A percentile compares a stretch with the other conserved stretches of the same genome.
Evolutionary conservation across 2,797 vertebrate genomes (phyloP).

Genomic region (Pangasius larnaudii): DNA sequence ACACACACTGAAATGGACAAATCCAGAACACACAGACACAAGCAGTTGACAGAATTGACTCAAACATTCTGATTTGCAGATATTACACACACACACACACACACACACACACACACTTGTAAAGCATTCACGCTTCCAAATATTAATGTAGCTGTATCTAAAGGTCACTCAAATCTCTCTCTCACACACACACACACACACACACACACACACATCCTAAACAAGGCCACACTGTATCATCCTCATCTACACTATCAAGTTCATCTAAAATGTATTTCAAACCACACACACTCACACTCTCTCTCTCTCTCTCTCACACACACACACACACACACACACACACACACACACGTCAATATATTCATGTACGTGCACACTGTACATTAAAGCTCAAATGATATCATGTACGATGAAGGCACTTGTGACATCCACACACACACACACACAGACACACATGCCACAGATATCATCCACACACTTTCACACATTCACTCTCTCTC

Average conservation of each 20-base stretch:
- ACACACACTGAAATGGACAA: conserved; percentile 37
- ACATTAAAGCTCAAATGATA: not conserved
- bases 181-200: not conserved
- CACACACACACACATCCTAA: not conserved
- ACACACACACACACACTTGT: conserved; percentile 43
- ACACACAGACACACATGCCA: conserved; percentile 52
- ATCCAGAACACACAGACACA: conserved; percentile 53
- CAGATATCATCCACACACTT: conserved; percentile 35
- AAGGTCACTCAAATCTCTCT: not conserved
- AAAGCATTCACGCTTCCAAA: conserved; percentile 32
- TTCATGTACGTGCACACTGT: not conserved
- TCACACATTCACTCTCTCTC: conserved; percentile 45
- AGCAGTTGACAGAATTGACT: conserved; percentile 49
- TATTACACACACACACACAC: conserved; percentile 39
- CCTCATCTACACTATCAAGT: not conserved
- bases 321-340: conserved; percentile 13
- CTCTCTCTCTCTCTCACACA: not conserved
- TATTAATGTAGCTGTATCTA: not conserved
- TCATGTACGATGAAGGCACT: not conserved
- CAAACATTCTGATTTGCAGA: conserved; percentile 51
- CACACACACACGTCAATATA: conserved; percentile 2
- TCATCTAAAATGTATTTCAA: conserved; percentile 18
- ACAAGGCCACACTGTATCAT: not conserved
- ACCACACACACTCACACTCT: conserved; percentile 42
- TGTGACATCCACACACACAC: conserved; percentile 12